These are phyloP conservation scores for Sphaeridia pumilis DNA, from an alignment of 2,888 invertebrate genomes.

Conservation along the genomic window DNA sequence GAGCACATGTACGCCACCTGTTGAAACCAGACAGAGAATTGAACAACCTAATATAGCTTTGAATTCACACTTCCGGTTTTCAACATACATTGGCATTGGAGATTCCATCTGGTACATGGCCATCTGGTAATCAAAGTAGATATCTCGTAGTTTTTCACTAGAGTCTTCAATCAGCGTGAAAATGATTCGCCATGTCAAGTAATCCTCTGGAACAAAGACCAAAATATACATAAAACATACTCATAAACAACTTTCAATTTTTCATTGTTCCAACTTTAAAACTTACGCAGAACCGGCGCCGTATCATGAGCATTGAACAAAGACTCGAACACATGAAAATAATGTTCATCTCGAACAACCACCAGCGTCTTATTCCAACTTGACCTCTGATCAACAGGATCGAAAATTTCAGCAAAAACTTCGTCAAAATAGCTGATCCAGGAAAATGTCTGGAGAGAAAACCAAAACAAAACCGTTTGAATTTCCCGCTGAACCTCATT, in stretches of 20 bases:
- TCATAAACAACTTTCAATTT: not conserved
- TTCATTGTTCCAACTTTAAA: too few relatives aligned
- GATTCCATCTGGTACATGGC: conserved; percentile 5
- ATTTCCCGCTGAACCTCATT: not conserved
- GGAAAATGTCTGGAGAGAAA: conserved; percentile 52
- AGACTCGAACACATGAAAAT: conserved; percentile 55
- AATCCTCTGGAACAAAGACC: conserved; percentile 13
- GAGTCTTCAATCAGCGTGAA: conserved; percentile 12
- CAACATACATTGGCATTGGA: conserved; percentile 9
- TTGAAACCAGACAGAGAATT: conserved; percentile 6
- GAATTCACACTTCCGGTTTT: not conserved
- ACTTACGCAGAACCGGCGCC: conserved; percentile 46
- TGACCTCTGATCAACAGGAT: conserved; percentile 42
- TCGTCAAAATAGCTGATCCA: conserved; percentile 60
- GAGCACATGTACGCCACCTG: conserved; percentile 41
- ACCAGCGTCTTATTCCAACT: conserved; percentile 50
- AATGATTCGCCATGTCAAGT: conserved; percentile 20
- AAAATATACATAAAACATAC: not conserved
- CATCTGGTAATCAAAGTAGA: conserved; percentile 8
- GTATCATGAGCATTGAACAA: conserved; percentile 49
- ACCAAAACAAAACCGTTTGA: not conserved
- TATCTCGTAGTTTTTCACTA: conserved; percentile 10
- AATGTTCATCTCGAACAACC: conserved; percentile 61
- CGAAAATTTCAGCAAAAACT: conserved; percentile 49
- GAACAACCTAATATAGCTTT: not conserved